Percentiles rank a stretch among this genome's conserved stretches.
Conservation (phyloP, 37 sponge, comb jelly and placozoan genomes). For the Eunapius fragilis region DNA sequence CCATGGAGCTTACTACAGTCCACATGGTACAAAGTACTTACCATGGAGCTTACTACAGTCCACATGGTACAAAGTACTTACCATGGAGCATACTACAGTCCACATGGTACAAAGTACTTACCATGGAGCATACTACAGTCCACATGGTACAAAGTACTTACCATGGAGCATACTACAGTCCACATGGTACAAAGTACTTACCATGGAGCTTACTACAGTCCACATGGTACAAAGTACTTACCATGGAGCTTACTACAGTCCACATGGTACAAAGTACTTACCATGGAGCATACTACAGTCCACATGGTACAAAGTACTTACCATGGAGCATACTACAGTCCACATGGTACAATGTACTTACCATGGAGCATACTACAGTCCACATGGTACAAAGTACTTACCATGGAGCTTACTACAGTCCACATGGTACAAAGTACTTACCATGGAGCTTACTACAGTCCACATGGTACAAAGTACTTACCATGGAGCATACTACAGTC, state of each 20-base stretch:
- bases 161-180: not conserved
- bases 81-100: not conserved
- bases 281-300: not conserved
- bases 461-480: not conserved
- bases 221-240: constrained; percentile 70
- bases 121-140: constrained; percentile 2
- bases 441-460: too few species aligned
- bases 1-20: constrained; percentile 26
- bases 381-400: not conserved
- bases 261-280: not conserved
- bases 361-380: not conserved
- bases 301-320: not conserved
- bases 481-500: not conserved
- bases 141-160: not conserved
- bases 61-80: not conserved
- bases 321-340: constrained; percentile 2
- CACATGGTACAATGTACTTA: not conserved
- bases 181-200: not conserved
- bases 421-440: constrained; percentile 70
- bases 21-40: constrained; percentile 70
- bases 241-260: too few species aligned
- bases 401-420: constrained; percentile 26
- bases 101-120: not conserved
- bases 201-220: constrained; percentile 26
- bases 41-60: too few species aligned